Base-by-base conservation (phyloP, 2,888 invertebrate species). In the Oligia latruncula region DNA sequence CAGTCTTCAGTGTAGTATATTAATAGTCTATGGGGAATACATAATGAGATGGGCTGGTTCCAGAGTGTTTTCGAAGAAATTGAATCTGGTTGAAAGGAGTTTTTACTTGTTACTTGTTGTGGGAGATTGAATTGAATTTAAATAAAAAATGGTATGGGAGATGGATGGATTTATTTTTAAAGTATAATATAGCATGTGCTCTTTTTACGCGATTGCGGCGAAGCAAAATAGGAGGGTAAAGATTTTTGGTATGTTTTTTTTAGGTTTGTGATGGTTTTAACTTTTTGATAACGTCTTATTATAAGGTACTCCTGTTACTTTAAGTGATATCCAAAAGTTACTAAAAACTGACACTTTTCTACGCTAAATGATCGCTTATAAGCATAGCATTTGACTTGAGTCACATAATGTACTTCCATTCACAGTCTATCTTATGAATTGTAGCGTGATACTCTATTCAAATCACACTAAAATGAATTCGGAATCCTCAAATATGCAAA, bases 11-110 rank as follows among this genome's bases (percentile, higher is more conserved):
- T 84, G 83, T 87, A 78, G 76, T 77, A 81, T 88, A 89, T 88
- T 90, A 88, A 88, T 87, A 82, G 83, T 87, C 85, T 49, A 80
- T 72, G 73, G 74, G 78, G 81, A 88, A 88, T 90, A 84, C 84
- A 77, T 66, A 80, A 85, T 71, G 68, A 73, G 85, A 71, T 78
- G 72, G 58, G 65, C 52, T 66, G 81, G 68, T 29, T 68, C 20
- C 52, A 23, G 78, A 71, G 70, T 49, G 43, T 67, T 75, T 71
- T 76, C 29, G 11, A 43, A 49, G n/a, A 66, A 70, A 83, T 84
- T 79, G 71, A 71, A 74, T 87, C 49, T 68, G 70, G 29, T 66
- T 62, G n/a, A 73, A 74, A 66, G 46, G 52, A 62, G 11, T 64
- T 71, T 65, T 64, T 58, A 17, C 43, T 29, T 40, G 6, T 64